Evolutionary conservation across 1,140 invertebrate species (phyloP).

Genomic region (Limonius californicus): DNA sequence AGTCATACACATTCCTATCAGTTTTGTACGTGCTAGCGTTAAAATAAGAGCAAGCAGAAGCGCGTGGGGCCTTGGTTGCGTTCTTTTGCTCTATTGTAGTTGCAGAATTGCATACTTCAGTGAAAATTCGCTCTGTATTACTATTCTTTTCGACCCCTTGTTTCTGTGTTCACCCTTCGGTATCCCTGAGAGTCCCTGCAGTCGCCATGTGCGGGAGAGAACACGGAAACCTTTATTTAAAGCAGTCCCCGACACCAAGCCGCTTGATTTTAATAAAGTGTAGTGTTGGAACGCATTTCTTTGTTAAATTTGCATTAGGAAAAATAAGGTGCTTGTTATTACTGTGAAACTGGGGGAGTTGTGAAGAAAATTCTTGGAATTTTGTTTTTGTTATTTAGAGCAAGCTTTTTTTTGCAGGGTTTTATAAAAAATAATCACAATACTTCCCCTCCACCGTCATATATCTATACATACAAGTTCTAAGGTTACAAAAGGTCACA

Average conservation of each 20-base stretch:
- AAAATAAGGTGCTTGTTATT: too few relatives aligned
- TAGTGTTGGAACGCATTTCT: background rate
- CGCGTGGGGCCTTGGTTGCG: background rate
- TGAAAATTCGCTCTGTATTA: slow-evolving; percentile 3
- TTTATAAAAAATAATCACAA: too few relatives aligned
- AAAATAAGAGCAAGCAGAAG: background rate
- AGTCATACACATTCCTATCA: background rate
- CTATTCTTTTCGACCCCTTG: slow-evolving; percentile 10
- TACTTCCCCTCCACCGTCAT: too few relatives aligned
- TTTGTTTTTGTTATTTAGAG: too few relatives aligned
- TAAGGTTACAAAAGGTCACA: too few relatives aligned
- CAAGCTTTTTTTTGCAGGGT: too few relatives aligned
- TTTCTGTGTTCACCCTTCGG: slow-evolving; percentile 2
- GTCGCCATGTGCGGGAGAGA: background rate
- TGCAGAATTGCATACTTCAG: slow-evolving; percentile 11
- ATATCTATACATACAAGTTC: too few relatives aligned
- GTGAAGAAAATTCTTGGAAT: too few relatives aligned
- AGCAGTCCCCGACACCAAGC: too few relatives aligned
- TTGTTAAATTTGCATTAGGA: too few relatives aligned
- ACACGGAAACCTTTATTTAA: background rate
- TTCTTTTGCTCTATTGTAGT: background rate
- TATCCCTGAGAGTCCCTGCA: background rate
- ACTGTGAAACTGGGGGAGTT: too few relatives aligned
- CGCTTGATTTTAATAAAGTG: background rate
- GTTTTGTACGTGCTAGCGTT: background rate